A percentile compares a stretch with the other conserved stretches of the same genome.
phyloP scores from a whole-genome alignment of 2,113 vertebrate genomes.

The Zosterops hypoxanthus region DNA sequence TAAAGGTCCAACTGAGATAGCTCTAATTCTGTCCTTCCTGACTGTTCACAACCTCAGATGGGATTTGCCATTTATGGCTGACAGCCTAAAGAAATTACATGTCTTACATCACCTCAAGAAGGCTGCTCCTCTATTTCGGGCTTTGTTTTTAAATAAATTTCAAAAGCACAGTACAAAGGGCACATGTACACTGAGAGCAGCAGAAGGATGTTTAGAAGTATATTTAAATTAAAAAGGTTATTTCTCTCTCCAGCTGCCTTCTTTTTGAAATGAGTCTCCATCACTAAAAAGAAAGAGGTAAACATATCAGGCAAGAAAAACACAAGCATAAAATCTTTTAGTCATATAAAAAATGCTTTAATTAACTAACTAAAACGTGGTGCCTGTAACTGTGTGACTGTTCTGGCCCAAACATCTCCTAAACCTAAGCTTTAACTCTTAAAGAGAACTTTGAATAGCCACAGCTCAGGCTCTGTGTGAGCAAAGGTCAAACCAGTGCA shows the following conservation, averaged over 20 bases:
- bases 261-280: background rate
- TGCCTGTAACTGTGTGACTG: background rate
- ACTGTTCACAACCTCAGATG: background rate
- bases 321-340: background rate
- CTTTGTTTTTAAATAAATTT: background rate
- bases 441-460: background rate
- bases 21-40: background rate
- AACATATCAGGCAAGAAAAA: background rate
- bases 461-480: background rate
- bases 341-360: background rate
- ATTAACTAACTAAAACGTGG: background rate
- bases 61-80: constrained; percentile 22
- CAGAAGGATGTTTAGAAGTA: background rate
- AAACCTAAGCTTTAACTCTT: background rate
- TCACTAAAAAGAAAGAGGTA: background rate
- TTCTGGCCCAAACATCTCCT: background rate
- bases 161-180: background rate
- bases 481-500: background rate
- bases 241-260: background rate
- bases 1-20: background rate
- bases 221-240: background rate
- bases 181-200: background rate
- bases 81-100: constrained; percentile 29
- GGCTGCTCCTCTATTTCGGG: background rate
- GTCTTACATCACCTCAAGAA: background rate